Percentiles rank a stretch among this genome's conserved stretches.
These are phyloP conservation scores for Metopolophium dirhodum DNA, from an alignment of 1,140 invertebrate genomes.

Conservation along the genomic window DNA sequence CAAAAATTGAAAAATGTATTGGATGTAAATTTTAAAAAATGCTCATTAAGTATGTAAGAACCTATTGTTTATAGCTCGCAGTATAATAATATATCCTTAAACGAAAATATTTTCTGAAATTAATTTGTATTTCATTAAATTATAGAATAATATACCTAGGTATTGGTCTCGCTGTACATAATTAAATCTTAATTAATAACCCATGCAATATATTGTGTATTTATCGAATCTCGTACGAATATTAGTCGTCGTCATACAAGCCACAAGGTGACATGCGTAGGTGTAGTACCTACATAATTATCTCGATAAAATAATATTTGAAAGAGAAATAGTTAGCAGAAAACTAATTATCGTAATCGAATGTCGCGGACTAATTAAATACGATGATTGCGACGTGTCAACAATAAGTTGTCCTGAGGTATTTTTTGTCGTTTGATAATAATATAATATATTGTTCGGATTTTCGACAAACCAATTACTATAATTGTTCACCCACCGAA, in stretches of 20 bases:
- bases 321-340: not conserved
- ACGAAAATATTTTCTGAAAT: too few species aligned
- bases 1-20: not conserved
- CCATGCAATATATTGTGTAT: not conserved
- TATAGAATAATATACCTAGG: not conserved
- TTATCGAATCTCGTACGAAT: not conserved
- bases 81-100: not conserved
- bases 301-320: not conserved
- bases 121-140: not conserved
- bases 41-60: too few species aligned
- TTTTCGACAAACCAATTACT: slow-evolving; percentile 11
- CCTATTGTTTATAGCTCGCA: not conserved
- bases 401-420: not conserved
- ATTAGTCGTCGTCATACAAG: not conserved
- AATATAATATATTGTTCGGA: not conserved
- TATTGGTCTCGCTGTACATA: not conserved
- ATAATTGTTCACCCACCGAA: not conserved
- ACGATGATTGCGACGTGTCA: not conserved
- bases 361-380: not conserved
- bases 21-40: not conserved
- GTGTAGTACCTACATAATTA: not conserved
- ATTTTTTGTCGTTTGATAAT: not conserved
- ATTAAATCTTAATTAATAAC: not conserved
- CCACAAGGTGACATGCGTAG: too few species aligned
- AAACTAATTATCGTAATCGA: slow-evolving; percentile 11